These are phyloP conservation scores for Archocentrus centrarchus DNA, from an alignment of 2,113 vertebrate species.

Conservation along the genomic window DNA sequence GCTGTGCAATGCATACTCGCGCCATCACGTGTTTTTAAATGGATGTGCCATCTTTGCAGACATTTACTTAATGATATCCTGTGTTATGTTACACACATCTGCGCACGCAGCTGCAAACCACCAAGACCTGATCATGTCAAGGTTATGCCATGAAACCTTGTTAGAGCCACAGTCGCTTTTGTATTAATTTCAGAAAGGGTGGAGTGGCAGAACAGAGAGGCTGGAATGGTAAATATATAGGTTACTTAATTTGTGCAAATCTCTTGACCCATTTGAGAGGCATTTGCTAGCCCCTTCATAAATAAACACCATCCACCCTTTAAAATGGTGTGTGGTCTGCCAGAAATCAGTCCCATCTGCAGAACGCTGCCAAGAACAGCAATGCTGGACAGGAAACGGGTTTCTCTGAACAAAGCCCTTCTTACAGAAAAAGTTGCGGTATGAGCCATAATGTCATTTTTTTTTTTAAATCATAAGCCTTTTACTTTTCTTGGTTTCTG, in stretches of 20 bases:
- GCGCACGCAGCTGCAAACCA: conserved; percentile 46
- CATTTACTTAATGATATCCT: conserved; percentile 45
- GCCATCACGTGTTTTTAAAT: conserved; percentile 49
- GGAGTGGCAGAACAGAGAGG: conserved; percentile 32
- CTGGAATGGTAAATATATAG: conserved; percentile 56
- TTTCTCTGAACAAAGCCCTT: conserved; percentile 71
- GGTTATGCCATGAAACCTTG: conserved; percentile 39
- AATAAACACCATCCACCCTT: conserved; percentile 75
- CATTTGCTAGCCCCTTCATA: conserved; percentile 63
- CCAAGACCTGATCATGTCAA: conserved; percentile 48
- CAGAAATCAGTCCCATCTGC: conserved; percentile 80
- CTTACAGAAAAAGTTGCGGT: conserved; percentile 52
- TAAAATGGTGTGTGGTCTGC: conserved; percentile 82
- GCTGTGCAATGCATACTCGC: conserved; percentile 17
- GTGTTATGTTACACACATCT: conserved; percentile 40
- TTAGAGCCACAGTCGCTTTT: conserved; percentile 41
- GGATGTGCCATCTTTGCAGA: conserved; percentile 37
- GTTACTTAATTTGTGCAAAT: conserved; percentile 72
- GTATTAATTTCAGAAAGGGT: conserved; percentile 46
- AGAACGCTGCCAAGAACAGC: conserved; percentile 78
- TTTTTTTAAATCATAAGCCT: background rate
- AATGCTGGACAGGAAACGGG: conserved; percentile 73
- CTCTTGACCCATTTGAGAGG: conserved; percentile 71
- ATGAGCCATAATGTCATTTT: conserved; percentile 9
- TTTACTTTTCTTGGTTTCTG: background rate